Base-by-base conservation (phyloP, 1,140 invertebrate genomes). In the Drosophila ficusphila region DNA sequence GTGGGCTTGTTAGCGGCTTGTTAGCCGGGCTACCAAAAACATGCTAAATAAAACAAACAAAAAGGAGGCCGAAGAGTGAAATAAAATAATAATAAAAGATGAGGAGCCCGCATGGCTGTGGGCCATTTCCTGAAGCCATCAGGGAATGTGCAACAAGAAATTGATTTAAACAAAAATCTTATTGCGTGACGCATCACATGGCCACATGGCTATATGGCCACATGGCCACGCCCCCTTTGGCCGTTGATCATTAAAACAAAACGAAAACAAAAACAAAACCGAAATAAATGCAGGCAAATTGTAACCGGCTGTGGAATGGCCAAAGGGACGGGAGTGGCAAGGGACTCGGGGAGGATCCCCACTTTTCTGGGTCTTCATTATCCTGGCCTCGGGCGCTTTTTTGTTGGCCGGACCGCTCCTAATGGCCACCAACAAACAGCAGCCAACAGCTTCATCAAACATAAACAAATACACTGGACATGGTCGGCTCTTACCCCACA, bases 71-170 rank as follows among this genome's bases (percentile, higher is more conserved):
- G 33, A 36, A 53, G 29, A 72, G 44, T 60, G 52, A 78, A 53
- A 70, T 69, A 68, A 69, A 68, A 44, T 54, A 69, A 70, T 71
- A 71, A 74, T 49, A 78, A 78, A 65, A 72, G 69, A 79, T 86
- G 71, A 58, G 83, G 60, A 81, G 52, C 72, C 76, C 68, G 75
- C 76, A 77, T 86, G 81, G 76, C 73, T 86, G 62, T 70, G 65
- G 81, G 81, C 82, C 81, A 81, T 85, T 76, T 85, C 81, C 81
- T 83, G 67, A 76, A 86, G 74, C 69, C 79, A 85, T 85, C 82
- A 72, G 65, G 69, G 61, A 41, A 46, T 31, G 56, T 29, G 31
- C 47, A 48, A 72, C 44, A 42, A 54, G 56, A 65, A 75, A 74
- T 75, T 75, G 60, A 67, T 65, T 62, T 73, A 73, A 73, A 61